Evolutionary conservation across 2,113 vertebrate species (phyloP).

Genomic region (Apodemus speciosus): DNA sequence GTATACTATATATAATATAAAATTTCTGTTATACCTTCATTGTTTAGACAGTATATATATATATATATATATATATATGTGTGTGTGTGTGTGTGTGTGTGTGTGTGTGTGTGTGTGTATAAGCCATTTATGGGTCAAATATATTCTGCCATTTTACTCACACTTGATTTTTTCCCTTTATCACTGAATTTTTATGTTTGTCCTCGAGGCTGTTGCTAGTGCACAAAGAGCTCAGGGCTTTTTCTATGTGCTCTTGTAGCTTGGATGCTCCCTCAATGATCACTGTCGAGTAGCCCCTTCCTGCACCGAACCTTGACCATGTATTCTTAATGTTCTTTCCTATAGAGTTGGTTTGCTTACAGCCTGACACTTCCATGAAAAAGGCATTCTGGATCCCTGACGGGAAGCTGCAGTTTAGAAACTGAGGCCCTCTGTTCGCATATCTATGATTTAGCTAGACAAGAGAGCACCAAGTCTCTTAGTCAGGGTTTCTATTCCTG

Average conservation of each 20-base stretch:
- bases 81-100: too few relatives aligned
- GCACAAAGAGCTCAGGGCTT: neutral
- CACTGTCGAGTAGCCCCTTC: neutral
- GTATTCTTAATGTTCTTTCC: neutral
- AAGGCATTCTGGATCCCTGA: neutral
- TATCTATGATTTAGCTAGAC: neutral
- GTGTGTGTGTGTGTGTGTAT: neutral
- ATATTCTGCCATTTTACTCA: neutral
- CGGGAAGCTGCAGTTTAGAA: fast-evolving
- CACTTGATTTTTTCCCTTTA: neutral
- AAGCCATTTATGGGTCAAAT: neutral
- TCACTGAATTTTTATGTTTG: neutral
- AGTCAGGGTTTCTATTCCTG: too few relatives aligned
- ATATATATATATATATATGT: neutral
- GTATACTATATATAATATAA: neutral
- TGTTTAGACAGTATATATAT: neutral
- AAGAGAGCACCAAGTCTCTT: neutral
- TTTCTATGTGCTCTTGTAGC: neutral
- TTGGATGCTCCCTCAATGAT: neutral
- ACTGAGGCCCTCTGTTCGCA: neutral
- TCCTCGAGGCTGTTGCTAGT: neutral
- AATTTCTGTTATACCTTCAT: slow-evolving; percentile 12
- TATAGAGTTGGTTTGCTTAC: neutral
- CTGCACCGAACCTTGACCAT: neutral
- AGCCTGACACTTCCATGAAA: neutral